Evolutionary conservation across 1,140 invertebrate genomes (phyloP), one percentile per base, ranked within the genome.

Genomic region (Agrilus planipennis): DNA sequence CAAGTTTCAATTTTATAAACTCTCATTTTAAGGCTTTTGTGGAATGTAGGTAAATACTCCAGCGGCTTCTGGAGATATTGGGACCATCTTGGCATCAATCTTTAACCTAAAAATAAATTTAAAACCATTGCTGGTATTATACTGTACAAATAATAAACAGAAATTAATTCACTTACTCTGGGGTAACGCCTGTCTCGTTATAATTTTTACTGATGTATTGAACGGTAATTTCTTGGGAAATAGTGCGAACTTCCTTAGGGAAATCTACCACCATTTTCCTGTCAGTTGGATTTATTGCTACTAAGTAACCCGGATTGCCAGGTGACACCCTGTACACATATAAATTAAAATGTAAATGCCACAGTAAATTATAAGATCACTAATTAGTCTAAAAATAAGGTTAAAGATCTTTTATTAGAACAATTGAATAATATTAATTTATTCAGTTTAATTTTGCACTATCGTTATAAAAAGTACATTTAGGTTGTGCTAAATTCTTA

Each of bases 231-330:
- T 77, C 72, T 2, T 70, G 58, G 0, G 73, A 63, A 5, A 78
- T 49, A 14, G 52, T 32, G 15, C 61, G 49, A 9, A 69, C 50
- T 1, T 44, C 43, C 1, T 53, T 61, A 2, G 45, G 41, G 11
- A 78, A 61, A 52, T 78, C 64, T n/a, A 69, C 64, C 2, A 37
- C 46, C 2, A 60, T 60, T 1, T 47, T 47, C n/a, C 62, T 30
- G 7, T 68, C 53, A 22, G 62, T 67, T 23, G 74, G 71, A 61
- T 81, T 79, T 25, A 73, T 70, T 0, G 71, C 68, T 1, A 83
- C 74, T 35, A 83, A 58, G 53, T 70, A 76, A 7, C 79, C 79
- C 4, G 79, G 79, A 57, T 73, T 76, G 21, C 80, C 79, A 50
- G 71, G 72, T 48, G 76, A 76, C 34, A 79, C 59, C 62, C 81